Conservation (phyloP, 2,888 invertebrate species). For the Ceriagrion tenellum region DNA sequence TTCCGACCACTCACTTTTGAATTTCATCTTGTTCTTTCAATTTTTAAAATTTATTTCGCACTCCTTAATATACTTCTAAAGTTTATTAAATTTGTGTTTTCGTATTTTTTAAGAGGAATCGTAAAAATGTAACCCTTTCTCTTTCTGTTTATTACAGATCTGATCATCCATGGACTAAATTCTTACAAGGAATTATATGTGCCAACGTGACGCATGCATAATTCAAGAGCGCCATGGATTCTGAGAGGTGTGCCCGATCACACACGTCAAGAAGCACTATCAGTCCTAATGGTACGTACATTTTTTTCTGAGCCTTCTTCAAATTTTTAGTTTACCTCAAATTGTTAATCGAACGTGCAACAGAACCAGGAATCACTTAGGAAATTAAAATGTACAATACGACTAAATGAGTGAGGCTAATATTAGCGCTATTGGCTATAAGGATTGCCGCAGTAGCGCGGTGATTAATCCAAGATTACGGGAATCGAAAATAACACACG, state of each 20-base stretch:
- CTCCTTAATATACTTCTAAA: no score
- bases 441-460: no score
- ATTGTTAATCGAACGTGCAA: no score
- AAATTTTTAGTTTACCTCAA: no score
- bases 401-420: neutral
- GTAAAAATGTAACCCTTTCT: neutral
- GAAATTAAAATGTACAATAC: neutral
- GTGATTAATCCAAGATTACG: no score
- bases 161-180: neutral
- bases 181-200: neutral
- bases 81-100: no score
- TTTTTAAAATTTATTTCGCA: no score
- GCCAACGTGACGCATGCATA: constrained; percentile 31
- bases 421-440: no score
- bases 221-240: constrained; percentile 7
- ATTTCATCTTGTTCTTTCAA: no score
- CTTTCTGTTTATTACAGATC: neutral
- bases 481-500: no score
- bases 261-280: neutral
- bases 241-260: constrained; percentile 5
- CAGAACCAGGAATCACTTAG: no score
- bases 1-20: no score
- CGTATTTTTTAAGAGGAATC: neutral
- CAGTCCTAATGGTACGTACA: neutral
- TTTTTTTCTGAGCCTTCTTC: neutral